Percentiles rank a stretch among this genome's conserved stretches.
Evolutionary conservation across 2,888 invertebrate species (phyloP).

Genomic region (Ommatoiulus sabulosus): DNA sequence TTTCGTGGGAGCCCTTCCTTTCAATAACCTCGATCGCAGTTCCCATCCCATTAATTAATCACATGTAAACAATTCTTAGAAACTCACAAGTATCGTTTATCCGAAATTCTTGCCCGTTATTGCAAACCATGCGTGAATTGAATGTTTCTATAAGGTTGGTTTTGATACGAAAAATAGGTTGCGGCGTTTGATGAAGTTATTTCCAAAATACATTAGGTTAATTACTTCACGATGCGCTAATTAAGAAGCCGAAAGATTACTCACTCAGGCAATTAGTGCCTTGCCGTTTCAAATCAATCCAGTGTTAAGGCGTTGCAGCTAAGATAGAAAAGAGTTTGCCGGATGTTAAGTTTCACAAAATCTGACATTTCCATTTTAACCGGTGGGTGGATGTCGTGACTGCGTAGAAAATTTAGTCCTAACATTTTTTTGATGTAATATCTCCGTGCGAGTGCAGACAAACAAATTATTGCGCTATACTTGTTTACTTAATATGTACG

Average conservation of each 20-base stretch:
- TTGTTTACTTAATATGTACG: neutral
- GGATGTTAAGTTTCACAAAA: conserved; percentile 41
- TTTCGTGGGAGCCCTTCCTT: neutral
- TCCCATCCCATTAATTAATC: conserved; percentile 37
- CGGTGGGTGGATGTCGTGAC: conserved; percentile 26
- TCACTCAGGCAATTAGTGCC: conserved; percentile 16
- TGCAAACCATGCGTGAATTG: neutral
- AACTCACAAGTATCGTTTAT: conserved; percentile 21
- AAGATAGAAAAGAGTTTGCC: conserved; percentile 29
- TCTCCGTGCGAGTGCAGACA: neutral
- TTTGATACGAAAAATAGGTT: neutral
- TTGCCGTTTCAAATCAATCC: neutral
- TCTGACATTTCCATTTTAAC: conserved; percentile 22
- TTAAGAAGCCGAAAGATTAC: conserved; percentile 39
- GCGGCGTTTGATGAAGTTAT: neutral
- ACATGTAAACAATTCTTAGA: conserved; percentile 16
- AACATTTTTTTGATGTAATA: neutral
- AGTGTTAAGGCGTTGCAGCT: conserved; percentile 15
- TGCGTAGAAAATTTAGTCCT: neutral
- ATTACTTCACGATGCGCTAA: conserved; percentile 2
- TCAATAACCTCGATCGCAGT: conserved; percentile 32
- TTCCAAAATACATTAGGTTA: neutral
- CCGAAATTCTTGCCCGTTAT: neutral
- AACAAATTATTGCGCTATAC: neutral
- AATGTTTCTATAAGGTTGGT: neutral